Evolutionary conservation across 2,797 vertebrate genomes (phyloP).

Genomic region (Hapalemur alaotrensis): DNA sequence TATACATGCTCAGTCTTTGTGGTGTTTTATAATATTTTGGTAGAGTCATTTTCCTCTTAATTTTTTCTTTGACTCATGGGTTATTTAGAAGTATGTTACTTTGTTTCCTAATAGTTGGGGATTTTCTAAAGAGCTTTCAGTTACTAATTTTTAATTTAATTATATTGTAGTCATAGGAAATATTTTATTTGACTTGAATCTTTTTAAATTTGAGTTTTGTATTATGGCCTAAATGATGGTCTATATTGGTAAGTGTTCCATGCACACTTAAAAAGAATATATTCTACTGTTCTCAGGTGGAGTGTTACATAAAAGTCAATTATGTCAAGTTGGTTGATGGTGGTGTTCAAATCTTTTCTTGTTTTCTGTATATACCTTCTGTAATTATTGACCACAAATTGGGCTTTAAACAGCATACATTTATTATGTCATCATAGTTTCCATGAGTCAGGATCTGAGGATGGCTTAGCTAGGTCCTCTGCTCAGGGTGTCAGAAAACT

Average conservation of each 20-base stretch:
- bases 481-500: not conserved
- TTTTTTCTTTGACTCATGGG: not conserved
- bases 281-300: not conserved
- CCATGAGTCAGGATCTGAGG: not conserved
- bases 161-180: not conserved
- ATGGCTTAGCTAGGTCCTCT: not conserved
- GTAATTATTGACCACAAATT: not conserved
- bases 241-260: not conserved
- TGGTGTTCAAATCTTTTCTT: not conserved
- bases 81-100: not conserved
- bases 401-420: not conserved
- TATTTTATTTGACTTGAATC: slow-evolving; percentile 1
- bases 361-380: not conserved
- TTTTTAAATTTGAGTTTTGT: not conserved
- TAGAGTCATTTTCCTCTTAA: not conserved
- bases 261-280: not conserved
- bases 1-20: slow-evolving; percentile 8
- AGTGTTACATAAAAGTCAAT: not conserved
- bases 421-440: not conserved
- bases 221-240: not conserved
- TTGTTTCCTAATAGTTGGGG: not conserved
- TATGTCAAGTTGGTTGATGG: not conserved
- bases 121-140: not conserved
- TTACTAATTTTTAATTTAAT: slow-evolving; percentile 16
- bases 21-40: slow-evolving; percentile 5